Base-by-base conservation (phyloP, 2,888 invertebrate species). In the Drosophila setosimentum region DNA sequence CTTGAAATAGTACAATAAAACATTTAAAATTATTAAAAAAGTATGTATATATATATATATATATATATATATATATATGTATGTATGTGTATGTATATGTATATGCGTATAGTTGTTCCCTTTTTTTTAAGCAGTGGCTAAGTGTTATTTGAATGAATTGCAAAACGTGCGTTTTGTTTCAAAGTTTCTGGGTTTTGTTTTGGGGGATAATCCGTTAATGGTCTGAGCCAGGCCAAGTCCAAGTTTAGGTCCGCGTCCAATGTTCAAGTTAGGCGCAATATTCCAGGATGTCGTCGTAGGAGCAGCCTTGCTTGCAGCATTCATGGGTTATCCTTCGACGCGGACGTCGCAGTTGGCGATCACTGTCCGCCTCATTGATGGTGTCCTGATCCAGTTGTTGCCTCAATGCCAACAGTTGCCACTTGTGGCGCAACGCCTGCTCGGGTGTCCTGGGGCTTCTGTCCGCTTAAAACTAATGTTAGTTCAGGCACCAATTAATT, bases 1-100 rank as follows among this genome's bases (percentile, higher is more conserved):
- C 87, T 80, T 86, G 73, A 88, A 86, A 86, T 83, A 85, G 89
- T 88, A 90, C 90, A 86, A 86, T 86, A 81, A 86, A 82, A 87
- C 85, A 85, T 89, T 89, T 83, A 65, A 72, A 73, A 76, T 78
- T 75, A 83, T 80, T 83, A 85, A 82, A 85, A 24, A 65, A 62
- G 57, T 81, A 68, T 60, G 50, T 37, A 10, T 13, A 51, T 16
- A 40, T 27, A 18, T 29, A 27, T 49, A 29, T 48, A 27, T 16
- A 8, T 27, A 8, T 48, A 8, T 48, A 4, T 45, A 11, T 42
- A 42, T 21, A 13, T 42, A 0, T 24, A 21, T 45, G 1, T 18
- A 1, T 33, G 13, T 33, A 2, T 35, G n/a, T 32, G 3, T 51
- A n/a, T 50, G 29, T 49, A 4, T 49, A 10, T 29, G 21, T 53